Conservation (phyloP, 2,797 vertebrate genomes). For the Gymnoscopelus braueri region DNA sequence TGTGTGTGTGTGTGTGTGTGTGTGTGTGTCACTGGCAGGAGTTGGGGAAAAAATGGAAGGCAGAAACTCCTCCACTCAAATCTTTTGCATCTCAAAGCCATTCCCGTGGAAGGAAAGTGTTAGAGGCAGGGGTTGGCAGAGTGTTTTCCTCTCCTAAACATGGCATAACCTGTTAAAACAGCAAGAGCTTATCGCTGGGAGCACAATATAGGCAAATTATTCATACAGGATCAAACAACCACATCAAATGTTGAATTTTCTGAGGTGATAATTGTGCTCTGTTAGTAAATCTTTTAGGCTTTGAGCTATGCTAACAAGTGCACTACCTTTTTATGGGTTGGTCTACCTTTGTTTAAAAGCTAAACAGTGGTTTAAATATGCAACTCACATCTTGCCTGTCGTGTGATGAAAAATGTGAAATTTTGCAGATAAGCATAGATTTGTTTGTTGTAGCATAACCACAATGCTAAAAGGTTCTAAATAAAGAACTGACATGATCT, state of each 20-base stretch:
- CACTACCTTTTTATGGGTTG: constrained; percentile 22
- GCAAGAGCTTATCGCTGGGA: constrained; percentile 18
- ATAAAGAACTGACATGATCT: constrained; percentile 23
- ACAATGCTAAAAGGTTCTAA: too few relatives aligned
- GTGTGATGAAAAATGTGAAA: not conserved
- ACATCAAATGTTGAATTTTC: constrained; percentile 26
- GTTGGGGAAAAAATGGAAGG: constrained; percentile 38
- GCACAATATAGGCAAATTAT: constrained; percentile 36
- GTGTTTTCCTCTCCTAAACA: constrained; percentile 31
- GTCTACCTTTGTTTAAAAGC: constrained; percentile 32
- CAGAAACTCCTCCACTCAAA: constrained; percentile 47
- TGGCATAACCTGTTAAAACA: constrained; percentile 22
- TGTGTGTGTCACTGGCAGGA: constrained; percentile 17
- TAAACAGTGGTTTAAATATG: constrained; percentile 33
- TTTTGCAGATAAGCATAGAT: not conserved
- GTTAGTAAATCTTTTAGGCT: constrained; percentile 35
- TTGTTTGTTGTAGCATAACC: too few relatives aligned
- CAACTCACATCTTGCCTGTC: not conserved
- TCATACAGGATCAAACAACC: constrained; percentile 30
- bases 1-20: constrained; percentile 8
- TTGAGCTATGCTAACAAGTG: constrained; percentile 14
- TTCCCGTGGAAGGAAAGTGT: constrained; percentile 41
- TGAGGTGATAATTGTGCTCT: constrained; percentile 35
- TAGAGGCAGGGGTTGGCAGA: constrained; percentile 27
- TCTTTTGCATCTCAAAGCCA: constrained; percentile 53